These are phyloP conservation scores for Tinea pellionella DNA, from an alignment of 2,888 invertebrate species.

Conservation along the genomic window DNA sequence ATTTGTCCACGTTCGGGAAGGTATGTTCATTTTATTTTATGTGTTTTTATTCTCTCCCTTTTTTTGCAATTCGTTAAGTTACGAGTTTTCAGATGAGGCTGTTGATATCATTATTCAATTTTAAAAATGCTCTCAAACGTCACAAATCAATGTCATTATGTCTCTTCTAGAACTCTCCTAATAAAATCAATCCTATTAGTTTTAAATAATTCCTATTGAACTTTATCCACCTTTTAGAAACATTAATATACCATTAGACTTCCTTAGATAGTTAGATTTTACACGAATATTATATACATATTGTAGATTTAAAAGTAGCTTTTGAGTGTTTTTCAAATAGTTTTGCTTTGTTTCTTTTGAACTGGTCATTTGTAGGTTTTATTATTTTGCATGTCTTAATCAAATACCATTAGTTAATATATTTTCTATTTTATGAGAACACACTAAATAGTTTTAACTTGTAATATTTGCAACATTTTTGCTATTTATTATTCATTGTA, in stretches of 20 bases:
- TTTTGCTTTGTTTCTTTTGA: not conserved
- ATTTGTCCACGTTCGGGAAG: constrained; percentile 98
- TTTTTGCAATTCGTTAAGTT: not conserved
- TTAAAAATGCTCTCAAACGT: not conserved
- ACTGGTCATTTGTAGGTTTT: not conserved
- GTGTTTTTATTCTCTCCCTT: not conserved
- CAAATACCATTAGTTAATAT: not conserved
- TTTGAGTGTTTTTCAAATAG: not conserved
- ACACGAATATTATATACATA: not conserved
- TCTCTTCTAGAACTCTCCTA: not conserved
- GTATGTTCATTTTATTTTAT: constrained; percentile 63
- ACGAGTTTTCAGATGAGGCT: not conserved
- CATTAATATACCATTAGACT: not conserved
- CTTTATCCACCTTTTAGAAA: not conserved
- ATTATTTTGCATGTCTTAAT: not conserved
- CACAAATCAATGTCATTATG: not conserved
- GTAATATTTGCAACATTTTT: not conserved
- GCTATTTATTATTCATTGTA: not conserved
- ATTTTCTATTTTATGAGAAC: not conserved
- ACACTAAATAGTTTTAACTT: not conserved
- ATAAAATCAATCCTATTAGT: not conserved
- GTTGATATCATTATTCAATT: not conserved
- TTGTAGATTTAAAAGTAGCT: not conserved
- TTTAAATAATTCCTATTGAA: not conserved
- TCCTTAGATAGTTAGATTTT: not conserved